phyloP scores from a whole-genome alignment of 2,888 invertebrate genomes.

The Heliconius ethilla region DNA sequence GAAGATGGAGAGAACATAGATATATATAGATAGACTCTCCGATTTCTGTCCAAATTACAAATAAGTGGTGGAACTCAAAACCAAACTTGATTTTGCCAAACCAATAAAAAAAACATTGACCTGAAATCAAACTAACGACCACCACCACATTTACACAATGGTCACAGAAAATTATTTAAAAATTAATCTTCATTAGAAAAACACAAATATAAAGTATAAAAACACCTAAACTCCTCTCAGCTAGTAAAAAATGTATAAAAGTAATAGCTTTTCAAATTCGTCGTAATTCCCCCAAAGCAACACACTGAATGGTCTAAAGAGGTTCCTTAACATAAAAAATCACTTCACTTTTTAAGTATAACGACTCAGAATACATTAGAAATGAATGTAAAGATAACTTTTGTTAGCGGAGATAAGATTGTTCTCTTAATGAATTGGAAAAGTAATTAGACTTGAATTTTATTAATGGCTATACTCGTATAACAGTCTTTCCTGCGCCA shows the following conservation, averaged over 20 bases:
- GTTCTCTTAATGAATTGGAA: constrained; percentile 17
- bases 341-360: constrained; percentile 7
- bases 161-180: no score
- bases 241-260: constrained; percentile 13
- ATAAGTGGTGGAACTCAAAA: no score
- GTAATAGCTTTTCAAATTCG: neutral
- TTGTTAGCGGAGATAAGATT: constrained; percentile 6
- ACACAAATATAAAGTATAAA: neutral
- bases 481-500: neutral
- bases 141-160: no score
- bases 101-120: no score
- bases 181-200: neutral
- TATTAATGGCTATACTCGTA: constrained; percentile 5
- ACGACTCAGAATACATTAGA: constrained; percentile 19
- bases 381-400: constrained; percentile 9
- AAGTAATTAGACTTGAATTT: constrained; percentile 13
- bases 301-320: constrained; percentile 9
- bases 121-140: no score
- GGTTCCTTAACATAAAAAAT: constrained; percentile 7
- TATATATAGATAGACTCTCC: no score
- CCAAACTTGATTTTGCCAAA: no score
- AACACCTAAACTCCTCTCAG: neutral
- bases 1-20: no score
- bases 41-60: no score
- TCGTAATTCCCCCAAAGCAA: constrained; percentile 13